Evolutionary conservation across 2,888 invertebrate species (phyloP).

Genomic region (Morpho helenor): DNA sequence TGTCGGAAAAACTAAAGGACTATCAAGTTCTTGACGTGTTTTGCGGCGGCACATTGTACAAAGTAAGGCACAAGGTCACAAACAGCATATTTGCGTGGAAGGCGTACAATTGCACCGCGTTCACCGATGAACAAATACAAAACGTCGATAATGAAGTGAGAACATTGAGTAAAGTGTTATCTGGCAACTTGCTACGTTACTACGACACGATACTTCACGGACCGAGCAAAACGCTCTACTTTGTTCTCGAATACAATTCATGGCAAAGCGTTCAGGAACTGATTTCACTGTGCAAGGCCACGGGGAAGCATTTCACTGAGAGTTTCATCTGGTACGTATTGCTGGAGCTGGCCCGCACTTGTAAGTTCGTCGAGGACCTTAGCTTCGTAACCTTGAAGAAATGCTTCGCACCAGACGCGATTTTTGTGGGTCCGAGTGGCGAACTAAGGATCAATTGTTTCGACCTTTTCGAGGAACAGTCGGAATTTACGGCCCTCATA

Average conservation of each 20-base stretch:
- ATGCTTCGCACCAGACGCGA: constrained; percentile 48
- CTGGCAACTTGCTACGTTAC: constrained; percentile 58
- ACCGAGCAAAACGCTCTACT: constrained; percentile 69
- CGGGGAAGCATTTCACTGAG: constrained; percentile 54
- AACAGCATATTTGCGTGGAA: constrained; percentile 73
- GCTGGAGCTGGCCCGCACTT: constrained; percentile 56
- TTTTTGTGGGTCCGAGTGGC: constrained; percentile 55
- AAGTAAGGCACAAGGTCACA: constrained; percentile 75
- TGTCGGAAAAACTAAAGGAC: constrained; percentile 66
- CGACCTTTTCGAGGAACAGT: constrained; percentile 37
- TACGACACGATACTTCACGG: constrained; percentile 68
- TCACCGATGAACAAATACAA: constrained; percentile 64
- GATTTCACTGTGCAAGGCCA: constrained; percentile 47
- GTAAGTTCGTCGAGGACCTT: constrained; percentile 47
- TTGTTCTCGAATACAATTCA: constrained; percentile 65
- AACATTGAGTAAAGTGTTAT: constrained; percentile 56
- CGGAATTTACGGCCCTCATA: constrained; percentile 35
- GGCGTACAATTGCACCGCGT: constrained; percentile 66
- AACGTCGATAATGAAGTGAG: constrained; percentile 65
- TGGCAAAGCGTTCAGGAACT: constrained; percentile 62
- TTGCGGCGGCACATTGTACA: constrained; percentile 71
- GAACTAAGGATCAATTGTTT: constrained; percentile 64
- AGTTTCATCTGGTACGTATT: constrained; percentile 64
- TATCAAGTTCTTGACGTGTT: constrained; percentile 75
- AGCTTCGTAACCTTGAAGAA: constrained; percentile 48